Percentiles rank a stretch among this genome's conserved stretches.
These are phyloP conservation scores for Drosophila barbarae DNA, from an alignment of 2,888 invertebrate species.

Conservation along the genomic window DNA sequence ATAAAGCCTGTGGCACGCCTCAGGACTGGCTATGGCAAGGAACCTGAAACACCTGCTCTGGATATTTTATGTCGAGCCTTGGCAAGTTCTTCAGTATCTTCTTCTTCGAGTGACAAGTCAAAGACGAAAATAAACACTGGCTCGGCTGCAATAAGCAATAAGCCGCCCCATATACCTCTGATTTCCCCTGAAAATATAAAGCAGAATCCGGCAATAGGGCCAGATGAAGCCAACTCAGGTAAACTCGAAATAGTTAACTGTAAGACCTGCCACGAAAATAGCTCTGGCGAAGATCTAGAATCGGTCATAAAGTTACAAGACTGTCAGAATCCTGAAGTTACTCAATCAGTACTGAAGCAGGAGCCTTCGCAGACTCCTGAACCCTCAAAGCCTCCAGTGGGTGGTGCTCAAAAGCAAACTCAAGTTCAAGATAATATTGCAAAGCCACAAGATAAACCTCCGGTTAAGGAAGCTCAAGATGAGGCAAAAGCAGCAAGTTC, in stretches of 20 bases:
- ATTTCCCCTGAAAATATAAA: not conserved
- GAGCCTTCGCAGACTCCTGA: not conserved
- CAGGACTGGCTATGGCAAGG: not conserved
- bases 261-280: not conserved
- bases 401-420: not conserved
- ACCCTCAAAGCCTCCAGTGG: not conserved
- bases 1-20: not conserved
- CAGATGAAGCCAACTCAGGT: rapidly evolving
- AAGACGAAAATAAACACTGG: not conserved
- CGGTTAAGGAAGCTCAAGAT: not conserved
- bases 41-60: constrained; percentile 2
- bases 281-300: not conserved
- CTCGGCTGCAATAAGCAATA: not conserved
- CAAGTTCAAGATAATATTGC: too few species aligned
- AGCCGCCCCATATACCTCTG: too few species aligned
- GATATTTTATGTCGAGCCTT: constrained; percentile 2
- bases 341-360: not conserved
- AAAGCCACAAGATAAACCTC: too few species aligned
- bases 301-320: not conserved
- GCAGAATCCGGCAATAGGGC: not conserved
- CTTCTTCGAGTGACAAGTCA: not conserved
- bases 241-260: constrained; percentile 3
- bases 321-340: not conserved
- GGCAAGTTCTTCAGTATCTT: not conserved
- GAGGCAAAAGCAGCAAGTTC: not conserved